Evolutionary conservation across 2,888 invertebrate genomes (phyloP).

Genomic region (Clivina fossor): DNA sequence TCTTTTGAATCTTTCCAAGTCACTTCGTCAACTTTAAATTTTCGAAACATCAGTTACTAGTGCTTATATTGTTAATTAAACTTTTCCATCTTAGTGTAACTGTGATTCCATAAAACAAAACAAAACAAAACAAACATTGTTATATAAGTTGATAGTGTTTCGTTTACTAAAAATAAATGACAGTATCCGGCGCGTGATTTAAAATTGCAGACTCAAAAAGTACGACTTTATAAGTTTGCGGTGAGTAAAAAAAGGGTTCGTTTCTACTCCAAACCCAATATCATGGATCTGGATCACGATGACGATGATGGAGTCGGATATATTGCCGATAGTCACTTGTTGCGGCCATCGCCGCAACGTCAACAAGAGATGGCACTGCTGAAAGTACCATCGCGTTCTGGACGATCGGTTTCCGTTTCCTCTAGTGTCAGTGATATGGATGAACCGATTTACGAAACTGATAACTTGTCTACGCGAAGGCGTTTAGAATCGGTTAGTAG

Average conservation of each 20-base stretch:
- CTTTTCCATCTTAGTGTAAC: too few species aligned
- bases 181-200: constrained; percentile 6
- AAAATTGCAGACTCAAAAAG: constrained; percentile 14
- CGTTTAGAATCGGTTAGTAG: constrained; percentile 17
- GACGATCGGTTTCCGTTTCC: constrained; percentile 56
- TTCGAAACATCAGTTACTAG: too few species aligned
- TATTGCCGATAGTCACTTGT: constrained; percentile 58
- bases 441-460: constrained; percentile 56
- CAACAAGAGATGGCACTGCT: constrained; percentile 52
- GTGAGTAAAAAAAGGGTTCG: constrained; percentile 22
- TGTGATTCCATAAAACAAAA: too few species aligned
- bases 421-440: constrained; percentile 60
- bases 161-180: too few species aligned
- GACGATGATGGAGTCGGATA: constrained; percentile 58
- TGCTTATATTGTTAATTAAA: too few species aligned
- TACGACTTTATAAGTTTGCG: not conserved
- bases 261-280: constrained; percentile 18
- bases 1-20: constrained; percentile 3
- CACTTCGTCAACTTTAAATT: too few species aligned
- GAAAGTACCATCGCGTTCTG: constrained; percentile 51
- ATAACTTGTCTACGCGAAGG: constrained; percentile 20
- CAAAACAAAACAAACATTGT: too few species aligned
- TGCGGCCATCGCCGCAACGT: constrained; percentile 51
- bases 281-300: constrained; percentile 50
- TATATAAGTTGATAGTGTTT: too few species aligned